Conservation (phyloP, 2,113 vertebrate species). For the Corythornis madagascariensis region DNA sequence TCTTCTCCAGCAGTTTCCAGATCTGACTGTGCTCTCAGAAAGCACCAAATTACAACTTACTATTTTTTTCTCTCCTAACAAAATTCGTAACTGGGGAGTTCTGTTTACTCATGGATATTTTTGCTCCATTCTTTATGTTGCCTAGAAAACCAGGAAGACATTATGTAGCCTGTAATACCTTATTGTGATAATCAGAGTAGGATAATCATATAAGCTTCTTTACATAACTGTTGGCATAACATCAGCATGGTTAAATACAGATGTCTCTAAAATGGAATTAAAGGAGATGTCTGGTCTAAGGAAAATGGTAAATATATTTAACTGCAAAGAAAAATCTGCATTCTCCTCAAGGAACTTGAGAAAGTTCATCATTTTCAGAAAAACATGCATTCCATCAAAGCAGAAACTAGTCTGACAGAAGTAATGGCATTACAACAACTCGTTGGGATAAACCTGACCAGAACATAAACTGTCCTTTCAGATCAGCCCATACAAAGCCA, state of each 20-base stretch:
- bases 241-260: background rate
- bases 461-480: background rate
- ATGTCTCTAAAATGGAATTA: constrained; percentile 26
- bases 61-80: background rate
- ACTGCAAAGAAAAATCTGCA: background rate
- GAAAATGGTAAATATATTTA: background rate
- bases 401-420: background rate
- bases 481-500: background rate
- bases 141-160: background rate
- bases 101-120: background rate
- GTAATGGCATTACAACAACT: background rate
- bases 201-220: constrained; percentile 13
- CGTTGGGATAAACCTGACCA: background rate
- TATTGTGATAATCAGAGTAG: background rate
- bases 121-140: background rate
- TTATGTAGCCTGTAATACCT: background rate
- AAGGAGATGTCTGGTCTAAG: constrained; percentile 7
- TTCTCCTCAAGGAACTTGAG: background rate
- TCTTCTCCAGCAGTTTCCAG: background rate
- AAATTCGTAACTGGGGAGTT: background rate
- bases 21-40: background rate
- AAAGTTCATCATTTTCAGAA: background rate
- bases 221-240: background rate
- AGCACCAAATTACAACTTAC: background rate
- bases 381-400: background rate